Base-by-base conservation (phyloP, 2,797 vertebrate species). In the Onychomys arenicola region DNA sequence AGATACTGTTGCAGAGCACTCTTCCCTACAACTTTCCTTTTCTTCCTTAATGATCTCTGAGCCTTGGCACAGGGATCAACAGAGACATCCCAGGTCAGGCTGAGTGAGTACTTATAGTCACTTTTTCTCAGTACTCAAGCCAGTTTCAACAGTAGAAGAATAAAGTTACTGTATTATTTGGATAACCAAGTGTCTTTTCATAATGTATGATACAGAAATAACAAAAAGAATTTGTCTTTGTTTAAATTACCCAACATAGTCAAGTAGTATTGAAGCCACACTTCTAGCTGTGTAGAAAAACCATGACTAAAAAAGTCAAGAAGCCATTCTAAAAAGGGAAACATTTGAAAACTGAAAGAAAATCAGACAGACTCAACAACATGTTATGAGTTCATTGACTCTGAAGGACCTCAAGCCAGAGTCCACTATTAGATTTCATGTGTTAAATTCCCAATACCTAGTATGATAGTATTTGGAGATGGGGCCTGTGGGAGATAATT, bases 181-280 rank as follows among this genome's bases (percentile, higher is more conserved):
- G 9, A 82, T 85, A 76, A 89, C 14, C n/a, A 85, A 85, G 61
- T 89, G 16, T 71, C 25, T 85, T 89, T 86, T 25, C 2, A 65
- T 80, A 71, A 65, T 52, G 89, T 59, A 73, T 52, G 7, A 37
- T 65, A 86, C 61, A 73, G 27, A 55, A 61, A 78, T 13, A 61
- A 34, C 13, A 52, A 81, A 86, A n/a, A 0, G 1, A 16, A 73
- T 90, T 67, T 57, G 65, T 14, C 91, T 93, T 63, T 85, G 1
- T 93, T 97, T 90, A 29, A 25, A 69, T 82, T 86, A 73, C 16
- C 37, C 89, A 82, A 52, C 13, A 71, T 83, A 16, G 55, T 55
- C 27, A 59, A 69, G 16, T 2, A 80, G 6, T 0, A 4, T 87
- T 83, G 16, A 12, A 59, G n/a, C 10, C 14, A 93, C 5, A 21